These are phyloP conservation scores for Lamprologus sp. DNA, from an alignment of 2,113 vertebrate genomes.

Conservation along the genomic window DNA sequence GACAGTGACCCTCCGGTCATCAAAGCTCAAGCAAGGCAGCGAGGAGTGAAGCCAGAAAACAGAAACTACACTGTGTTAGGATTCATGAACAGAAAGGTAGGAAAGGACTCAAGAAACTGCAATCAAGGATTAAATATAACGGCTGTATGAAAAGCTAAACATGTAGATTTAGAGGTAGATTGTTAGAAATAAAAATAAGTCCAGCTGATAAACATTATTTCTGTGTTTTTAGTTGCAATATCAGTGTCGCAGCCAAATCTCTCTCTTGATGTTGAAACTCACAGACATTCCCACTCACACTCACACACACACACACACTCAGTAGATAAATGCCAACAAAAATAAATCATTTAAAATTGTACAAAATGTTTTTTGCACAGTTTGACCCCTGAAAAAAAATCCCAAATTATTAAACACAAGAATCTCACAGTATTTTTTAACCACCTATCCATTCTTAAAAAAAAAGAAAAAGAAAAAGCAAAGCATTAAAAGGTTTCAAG, in stretches of 20 bases:
- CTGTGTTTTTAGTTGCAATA: not conserved
- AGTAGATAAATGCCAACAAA: conserved; percentile 22
- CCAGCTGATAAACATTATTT: conserved; percentile 1
- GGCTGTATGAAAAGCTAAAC: conserved; percentile 6
- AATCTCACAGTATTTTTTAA: conserved; percentile 36
- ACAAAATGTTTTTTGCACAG: conserved; percentile 42
- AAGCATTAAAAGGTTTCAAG: conserved; percentile 1
- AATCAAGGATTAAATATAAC: not conserved
- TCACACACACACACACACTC: not conserved
- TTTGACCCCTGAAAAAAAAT: conserved; percentile 25
- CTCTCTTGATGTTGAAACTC: conserved; percentile 5
- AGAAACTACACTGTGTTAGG: not conserved
- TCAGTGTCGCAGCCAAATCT: conserved; percentile 37
- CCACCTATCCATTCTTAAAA: not conserved
- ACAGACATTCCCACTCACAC: not conserved
- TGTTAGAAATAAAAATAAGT: conserved; percentile 23
- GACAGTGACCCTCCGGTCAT: not conserved
- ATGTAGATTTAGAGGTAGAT: conserved; percentile 66
- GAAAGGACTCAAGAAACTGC: not conserved
- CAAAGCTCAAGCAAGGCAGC: not conserved
- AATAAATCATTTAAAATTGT: conserved; percentile 16
- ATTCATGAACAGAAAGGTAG: not conserved
- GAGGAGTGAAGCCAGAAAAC: not conserved
- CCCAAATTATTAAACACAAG: not conserved
- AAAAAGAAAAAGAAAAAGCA: not conserved